These are phyloP conservation scores for Chiloscyllium plagiosum DNA, from an alignment of 2,113 vertebrate genomes.

Conservation along the genomic window DNA sequence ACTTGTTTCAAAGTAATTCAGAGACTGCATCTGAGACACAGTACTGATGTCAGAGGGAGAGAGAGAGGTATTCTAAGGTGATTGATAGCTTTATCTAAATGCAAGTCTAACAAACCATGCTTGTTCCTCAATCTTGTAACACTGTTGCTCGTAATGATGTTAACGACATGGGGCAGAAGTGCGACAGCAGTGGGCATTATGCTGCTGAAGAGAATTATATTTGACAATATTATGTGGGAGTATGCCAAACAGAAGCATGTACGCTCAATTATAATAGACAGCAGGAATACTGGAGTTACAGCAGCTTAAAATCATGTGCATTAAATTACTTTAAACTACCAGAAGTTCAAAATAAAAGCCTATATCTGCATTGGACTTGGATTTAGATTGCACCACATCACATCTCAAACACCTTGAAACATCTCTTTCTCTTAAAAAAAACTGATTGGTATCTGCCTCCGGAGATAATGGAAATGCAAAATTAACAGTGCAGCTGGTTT, in stretches of 20 bases:
- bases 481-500: not conserved
- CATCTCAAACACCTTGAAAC: not conserved
- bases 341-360: not conserved
- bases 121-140: not conserved
- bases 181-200: not conserved
- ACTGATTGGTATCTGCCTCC: not conserved
- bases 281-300: not conserved
- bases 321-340: not conserved
- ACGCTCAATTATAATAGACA: not conserved
- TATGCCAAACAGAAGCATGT: not conserved
- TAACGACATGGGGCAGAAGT: not conserved
- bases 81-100: not conserved
- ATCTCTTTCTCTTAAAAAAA: not conserved
- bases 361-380: not conserved
- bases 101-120: not conserved
- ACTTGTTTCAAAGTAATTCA: not conserved
- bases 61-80: not conserved
- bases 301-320: not conserved
- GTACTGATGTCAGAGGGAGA: not conserved
- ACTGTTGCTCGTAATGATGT: not conserved
- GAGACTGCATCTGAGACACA: not conserved
- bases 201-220: not conserved
- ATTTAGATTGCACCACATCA: not conserved
- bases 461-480: not conserved
- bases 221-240: not conserved